A percentile compares a stretch with the other conserved stretches of the same genome.
phyloP scores from a whole-genome alignment of 1,140 invertebrate genomes.

The Drepana arcuata region DNA sequence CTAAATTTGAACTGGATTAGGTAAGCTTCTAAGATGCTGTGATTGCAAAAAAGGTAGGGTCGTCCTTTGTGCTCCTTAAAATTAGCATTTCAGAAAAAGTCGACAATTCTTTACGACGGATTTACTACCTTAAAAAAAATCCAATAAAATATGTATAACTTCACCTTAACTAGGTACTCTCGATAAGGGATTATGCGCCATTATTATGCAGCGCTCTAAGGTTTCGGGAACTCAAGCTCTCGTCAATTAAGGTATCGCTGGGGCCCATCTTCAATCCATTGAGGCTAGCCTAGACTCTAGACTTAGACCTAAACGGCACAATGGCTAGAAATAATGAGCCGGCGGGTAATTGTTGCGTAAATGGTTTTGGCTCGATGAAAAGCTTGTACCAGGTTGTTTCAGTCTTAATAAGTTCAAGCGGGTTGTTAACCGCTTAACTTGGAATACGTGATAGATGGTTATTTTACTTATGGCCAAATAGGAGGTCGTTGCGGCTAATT shows the following conservation, averaged over 20 bases:
- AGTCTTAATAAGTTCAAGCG: too few relatives aligned
- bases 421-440: too few relatives aligned
- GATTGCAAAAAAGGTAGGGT: too few relatives aligned
- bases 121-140: too few relatives aligned
- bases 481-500: too few relatives aligned
- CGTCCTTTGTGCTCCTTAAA: too few relatives aligned
- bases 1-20: too few relatives aligned
- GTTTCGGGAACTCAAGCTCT: constrained; percentile 61
- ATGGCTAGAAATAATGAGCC: constrained; percentile 56
- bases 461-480: not conserved
- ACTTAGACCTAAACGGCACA: constrained; percentile 48
- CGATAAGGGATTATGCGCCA: constrained; percentile 63
- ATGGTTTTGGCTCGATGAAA: constrained; percentile 3
- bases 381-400: too few relatives aligned
- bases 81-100: too few relatives aligned
- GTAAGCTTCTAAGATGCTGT: too few relatives aligned
- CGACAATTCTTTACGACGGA: too few relatives aligned
- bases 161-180: constrained; percentile 41
- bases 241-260: constrained; percentile 67
- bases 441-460: not conserved
- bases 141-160: too few relatives aligned
- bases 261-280: constrained; percentile 53
- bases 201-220: constrained; percentile 64
- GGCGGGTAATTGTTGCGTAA: constrained; percentile 31
- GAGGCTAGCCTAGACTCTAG: constrained; percentile 18